Conservation (phyloP, 2,797 vertebrate genomes). For the Basileuterus tristriatus region DNA sequence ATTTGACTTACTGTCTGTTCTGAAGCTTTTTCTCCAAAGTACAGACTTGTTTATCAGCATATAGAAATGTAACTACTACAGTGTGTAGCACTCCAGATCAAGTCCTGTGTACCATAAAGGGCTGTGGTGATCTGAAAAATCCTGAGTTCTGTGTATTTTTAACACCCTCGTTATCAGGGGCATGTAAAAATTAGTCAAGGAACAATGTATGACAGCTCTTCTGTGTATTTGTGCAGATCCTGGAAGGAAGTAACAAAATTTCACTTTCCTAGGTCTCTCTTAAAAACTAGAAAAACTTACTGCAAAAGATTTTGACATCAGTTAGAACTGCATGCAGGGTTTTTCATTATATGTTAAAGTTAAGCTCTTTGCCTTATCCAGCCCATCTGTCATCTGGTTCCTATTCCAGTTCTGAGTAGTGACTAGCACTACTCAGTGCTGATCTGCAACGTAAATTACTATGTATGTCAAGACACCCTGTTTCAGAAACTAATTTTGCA, state of each 20-base stretch:
- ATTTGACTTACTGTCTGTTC: neutral
- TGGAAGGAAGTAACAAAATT: neutral
- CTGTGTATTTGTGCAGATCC: neutral
- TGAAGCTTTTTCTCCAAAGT: neutral
- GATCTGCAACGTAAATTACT: neutral
- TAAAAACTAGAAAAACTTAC: neutral
- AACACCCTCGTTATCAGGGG: rapidly evolving
- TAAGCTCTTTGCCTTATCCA: neutral
- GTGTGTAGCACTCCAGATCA: neutral
- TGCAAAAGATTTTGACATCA: neutral
- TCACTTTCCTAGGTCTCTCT: neutral
- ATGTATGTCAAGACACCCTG: rapidly evolving
- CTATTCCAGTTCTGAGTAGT: neutral
- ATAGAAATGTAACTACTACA: neutral
- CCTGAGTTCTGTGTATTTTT: neutral
- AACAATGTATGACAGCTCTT: neutral
- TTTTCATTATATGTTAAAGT: neutral
- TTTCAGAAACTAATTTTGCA: neutral
- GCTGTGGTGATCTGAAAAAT: neutral
- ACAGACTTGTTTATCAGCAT: neutral
- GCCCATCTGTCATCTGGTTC: neutral
- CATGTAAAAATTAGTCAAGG: neutral
- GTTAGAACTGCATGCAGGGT: neutral
- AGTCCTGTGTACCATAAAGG: neutral
- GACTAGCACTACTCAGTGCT: neutral